Evolutionary conservation across 2,888 invertebrate species (phyloP).

Genomic region (Melinaea marsaeus): DNA sequence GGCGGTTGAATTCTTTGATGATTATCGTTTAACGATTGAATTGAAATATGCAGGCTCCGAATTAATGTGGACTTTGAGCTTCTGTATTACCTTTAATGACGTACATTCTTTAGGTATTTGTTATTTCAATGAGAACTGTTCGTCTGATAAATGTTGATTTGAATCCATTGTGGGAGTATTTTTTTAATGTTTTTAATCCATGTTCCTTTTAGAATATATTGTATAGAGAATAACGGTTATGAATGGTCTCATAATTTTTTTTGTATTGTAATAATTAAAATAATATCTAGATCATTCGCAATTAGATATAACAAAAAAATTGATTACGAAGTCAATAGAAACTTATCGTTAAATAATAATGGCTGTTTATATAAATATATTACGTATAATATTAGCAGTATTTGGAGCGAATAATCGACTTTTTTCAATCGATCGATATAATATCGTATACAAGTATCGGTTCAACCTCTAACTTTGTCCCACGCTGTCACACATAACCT

Average conservation of each 20-base stretch:
- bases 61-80: background rate
- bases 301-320: too few species aligned
- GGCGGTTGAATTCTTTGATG: constrained; percentile 32
- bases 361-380: background rate
- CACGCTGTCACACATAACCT: background rate
- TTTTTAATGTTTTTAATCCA: background rate
- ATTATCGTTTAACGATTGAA: constrained; percentile 24
- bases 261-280: too few species aligned
- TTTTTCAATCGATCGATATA: background rate
- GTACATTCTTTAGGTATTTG: background rate
- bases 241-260: too few species aligned
- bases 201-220: too few species aligned
- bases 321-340: background rate
- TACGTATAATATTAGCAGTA: background rate
- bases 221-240: too few species aligned
- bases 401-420: constrained; percentile 1
- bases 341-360: background rate
- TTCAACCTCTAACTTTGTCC: background rate
- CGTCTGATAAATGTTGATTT: background rate
- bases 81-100: background rate
- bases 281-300: too few species aligned
- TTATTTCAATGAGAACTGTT: background rate
- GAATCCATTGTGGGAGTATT: background rate
- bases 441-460: background rate
- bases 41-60: background rate